Evolutionary conservation across 2,113 vertebrate genomes (phyloP), one percentile per base, ranked within the genome.

Genomic region (Dipodomys spectabilis): DNA sequence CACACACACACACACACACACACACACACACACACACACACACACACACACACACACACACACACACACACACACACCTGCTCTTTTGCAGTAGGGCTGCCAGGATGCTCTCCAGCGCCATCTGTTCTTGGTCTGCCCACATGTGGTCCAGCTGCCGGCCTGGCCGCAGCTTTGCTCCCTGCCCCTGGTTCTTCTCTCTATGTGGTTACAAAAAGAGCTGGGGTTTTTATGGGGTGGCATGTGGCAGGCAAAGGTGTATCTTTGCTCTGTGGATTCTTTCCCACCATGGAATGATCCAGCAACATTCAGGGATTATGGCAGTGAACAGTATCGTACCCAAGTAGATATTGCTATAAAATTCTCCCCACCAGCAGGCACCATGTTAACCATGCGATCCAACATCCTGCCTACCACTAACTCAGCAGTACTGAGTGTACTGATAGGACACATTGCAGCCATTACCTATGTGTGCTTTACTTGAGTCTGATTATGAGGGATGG

Each of bases 111-210:
- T 97, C 97, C 25, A 98, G 13, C 0, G 96, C 94, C 96, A 92
- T 95, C 88, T 96, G 97, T 45, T 97, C 97, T 39, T 97, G 97
- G 91, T 97, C 97, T 96, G 97, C 94, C 94, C 97, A 96, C 92
- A 97, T 44, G 65, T 96, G 73, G 82, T 97, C 98, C 1, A 96
- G 96, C 92, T 98, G 97, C 62, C 97, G 98, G 90, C 97, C 89
- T 10, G n/a, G 90, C 93, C 98, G 95, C 5, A 93, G 78, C 0
- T 74, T 1, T 75, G 96, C 83, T 95, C 57, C 92, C 73, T 96
- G 96, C 79, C 96, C 97, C 22, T 94, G 77, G 78, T 91, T 97
- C 94, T 75, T 94, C 92, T 95, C 49, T 0, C 97, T 96, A 32
- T 87, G 23, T 32, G 86, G 83, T 81, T 22, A 4, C 0, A n/a